Evolutionary conservation across 2,113 vertebrate species (phyloP).

Genomic region (Orthonyx spaldingii): DNA sequence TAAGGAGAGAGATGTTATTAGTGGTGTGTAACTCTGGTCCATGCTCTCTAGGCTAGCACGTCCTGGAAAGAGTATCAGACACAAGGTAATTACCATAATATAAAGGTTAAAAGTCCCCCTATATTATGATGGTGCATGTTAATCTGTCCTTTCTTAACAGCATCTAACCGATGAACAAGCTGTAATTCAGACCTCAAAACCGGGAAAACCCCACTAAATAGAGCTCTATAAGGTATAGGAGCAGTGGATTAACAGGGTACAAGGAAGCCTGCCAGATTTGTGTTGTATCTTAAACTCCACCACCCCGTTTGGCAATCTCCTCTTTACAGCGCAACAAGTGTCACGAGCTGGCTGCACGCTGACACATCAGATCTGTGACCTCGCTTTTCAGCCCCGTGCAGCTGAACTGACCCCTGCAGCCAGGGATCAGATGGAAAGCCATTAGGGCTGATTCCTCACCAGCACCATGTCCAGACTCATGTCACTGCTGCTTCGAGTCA

Average conservation of each 20-base stretch:
- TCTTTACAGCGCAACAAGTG: not conserved
- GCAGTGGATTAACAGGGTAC: not conserved
- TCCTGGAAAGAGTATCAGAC: not conserved
- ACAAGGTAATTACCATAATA: not conserved
- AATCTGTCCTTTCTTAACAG: not conserved
- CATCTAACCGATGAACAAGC: not conserved
- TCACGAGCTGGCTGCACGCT: not conserved
- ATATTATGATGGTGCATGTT: not conserved
- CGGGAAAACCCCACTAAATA: rapidly evolving
- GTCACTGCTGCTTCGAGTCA: constrained; percentile 24
- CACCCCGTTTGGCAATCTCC: not conserved
- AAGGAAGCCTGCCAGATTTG: not conserved
- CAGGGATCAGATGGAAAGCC: constrained; percentile 27
- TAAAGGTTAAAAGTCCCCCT: not conserved
- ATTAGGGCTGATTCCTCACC: constrained; percentile 34
- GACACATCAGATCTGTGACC: not conserved
- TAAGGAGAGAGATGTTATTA: not conserved
- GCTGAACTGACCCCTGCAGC: constrained; percentile 20
- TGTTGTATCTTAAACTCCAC: not conserved
- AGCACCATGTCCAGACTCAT: constrained; percentile 11
- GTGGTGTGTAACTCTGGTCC: not conserved
- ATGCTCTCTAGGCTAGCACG: not conserved
- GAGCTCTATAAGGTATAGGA: not conserved
- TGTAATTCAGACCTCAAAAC: not conserved
- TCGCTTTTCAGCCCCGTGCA: not conserved